A percentile compares a stretch with the other conserved stretches of the same genome.
phyloP scores from a whole-genome alignment of 2,797 vertebrate genomes.

The Melanogrammus aeglefinus region DNA sequence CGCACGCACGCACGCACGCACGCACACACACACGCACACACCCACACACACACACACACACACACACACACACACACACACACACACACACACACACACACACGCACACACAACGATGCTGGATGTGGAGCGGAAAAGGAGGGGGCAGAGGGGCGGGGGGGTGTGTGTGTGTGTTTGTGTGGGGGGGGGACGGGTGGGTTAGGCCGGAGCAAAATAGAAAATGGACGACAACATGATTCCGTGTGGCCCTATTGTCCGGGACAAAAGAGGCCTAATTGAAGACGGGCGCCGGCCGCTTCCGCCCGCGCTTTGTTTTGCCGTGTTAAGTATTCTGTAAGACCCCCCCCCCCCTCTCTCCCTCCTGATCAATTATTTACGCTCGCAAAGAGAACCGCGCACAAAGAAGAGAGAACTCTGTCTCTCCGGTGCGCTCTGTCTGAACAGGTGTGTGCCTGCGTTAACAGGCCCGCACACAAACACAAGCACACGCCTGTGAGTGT shows the following conservation, averaged over 20 bases:
- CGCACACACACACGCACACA: no score
- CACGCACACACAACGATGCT: conserved; percentile 41
- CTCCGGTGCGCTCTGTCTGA: background rate
- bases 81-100: no score
- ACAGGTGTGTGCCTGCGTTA: background rate
- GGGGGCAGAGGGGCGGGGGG: conserved; percentile 11
- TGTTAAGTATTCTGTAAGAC: conserved; percentile 90
- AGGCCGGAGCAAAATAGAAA: conserved; percentile 77
- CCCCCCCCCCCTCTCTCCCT: conserved; percentile 82
- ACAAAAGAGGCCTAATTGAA: conserved; percentile 91
- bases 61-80: no score
- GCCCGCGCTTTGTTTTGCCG: conserved; percentile 81
- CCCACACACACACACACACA: conserved; percentile 37
- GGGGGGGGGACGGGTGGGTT: conserved; percentile 44
- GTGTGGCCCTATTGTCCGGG: conserved; percentile 81
- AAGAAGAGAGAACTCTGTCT: conserved; percentile 36
- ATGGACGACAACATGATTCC: conserved; percentile 79
- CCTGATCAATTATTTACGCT: conserved; percentile 87
- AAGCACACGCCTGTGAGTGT: no score
- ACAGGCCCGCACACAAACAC: no score
- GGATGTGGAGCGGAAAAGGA: conserved; percentile 44
- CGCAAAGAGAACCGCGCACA: conserved; percentile 68
- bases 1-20: no score
- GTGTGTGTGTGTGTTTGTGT: no score
- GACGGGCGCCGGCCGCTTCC: conserved; percentile 69